Percentiles rank a stretch among this genome's conserved stretches.
Conservation (phyloP, 2,888 invertebrate genomes). For the Amiota mariae region DNA sequence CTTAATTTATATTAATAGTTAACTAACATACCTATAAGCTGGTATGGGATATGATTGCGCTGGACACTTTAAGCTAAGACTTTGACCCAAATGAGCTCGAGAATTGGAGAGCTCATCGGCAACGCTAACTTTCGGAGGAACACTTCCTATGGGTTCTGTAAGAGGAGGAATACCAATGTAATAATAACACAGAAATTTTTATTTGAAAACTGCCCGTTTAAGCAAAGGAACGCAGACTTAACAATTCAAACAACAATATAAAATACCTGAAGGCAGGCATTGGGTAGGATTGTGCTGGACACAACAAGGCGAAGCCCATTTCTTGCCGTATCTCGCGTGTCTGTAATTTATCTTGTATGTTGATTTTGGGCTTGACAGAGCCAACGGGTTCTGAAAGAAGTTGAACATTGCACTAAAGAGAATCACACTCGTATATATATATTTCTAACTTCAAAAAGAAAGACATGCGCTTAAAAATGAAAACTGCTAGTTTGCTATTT, state of each 20-base stretch:
- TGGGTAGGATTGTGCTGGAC: constrained; percentile 85
- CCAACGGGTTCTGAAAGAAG: constrained; percentile 74
- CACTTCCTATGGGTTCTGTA: constrained; percentile 76
- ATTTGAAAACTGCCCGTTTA: too few species aligned
- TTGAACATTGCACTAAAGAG: too few species aligned
- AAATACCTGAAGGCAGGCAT: constrained; percentile 81
- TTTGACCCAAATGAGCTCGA: constrained; percentile 57
- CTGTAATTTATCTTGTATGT: constrained; percentile 80
- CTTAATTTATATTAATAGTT: not conserved
- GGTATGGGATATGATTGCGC: constrained; percentile 85
- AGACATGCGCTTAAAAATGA: not conserved
- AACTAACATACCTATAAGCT: constrained; percentile 78
- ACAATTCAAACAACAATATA: not conserved
- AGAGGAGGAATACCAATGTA: constrained; percentile 15
- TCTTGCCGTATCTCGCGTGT: constrained; percentile 75
- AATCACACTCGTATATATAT: too few species aligned
- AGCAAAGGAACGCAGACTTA: constrained; percentile 17
- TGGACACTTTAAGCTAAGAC: constrained; percentile 80
- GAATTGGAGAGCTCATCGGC: constrained; percentile 69
- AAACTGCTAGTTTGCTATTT: constrained; percentile 25
- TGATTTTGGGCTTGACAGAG: constrained; percentile 79
- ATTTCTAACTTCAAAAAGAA: not conserved
- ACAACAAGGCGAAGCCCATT: constrained; percentile 79
- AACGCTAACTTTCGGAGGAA: constrained; percentile 78
- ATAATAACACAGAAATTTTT: too few species aligned